Evolutionary conservation across 1,140 invertebrate genomes (phyloP).

Genomic region (Drosophila aff.): DNA sequence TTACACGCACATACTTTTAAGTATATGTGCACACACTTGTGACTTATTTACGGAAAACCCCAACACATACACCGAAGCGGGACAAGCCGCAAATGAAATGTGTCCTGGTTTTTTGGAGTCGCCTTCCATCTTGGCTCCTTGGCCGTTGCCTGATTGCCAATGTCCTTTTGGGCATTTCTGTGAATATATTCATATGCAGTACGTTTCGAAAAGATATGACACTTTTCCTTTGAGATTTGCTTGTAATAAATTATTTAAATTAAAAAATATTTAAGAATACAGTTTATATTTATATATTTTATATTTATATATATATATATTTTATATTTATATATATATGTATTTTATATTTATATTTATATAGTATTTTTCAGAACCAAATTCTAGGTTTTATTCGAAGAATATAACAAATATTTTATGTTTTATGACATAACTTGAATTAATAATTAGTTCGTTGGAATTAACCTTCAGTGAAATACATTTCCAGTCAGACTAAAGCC

Average conservation of each 20-base stretch:
- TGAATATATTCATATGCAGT: slow-evolving; percentile 19
- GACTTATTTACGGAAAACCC: slow-evolving; percentile 57
- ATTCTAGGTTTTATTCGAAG: neutral
- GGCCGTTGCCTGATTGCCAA: slow-evolving; percentile 31
- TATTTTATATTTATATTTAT: too few species aligned
- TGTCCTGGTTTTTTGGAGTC: slow-evolving; percentile 36
- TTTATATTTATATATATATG: too few species aligned
- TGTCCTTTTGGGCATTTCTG: slow-evolving; percentile 9
- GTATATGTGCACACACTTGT: slow-evolving; percentile 40
- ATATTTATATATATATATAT: too few species aligned
- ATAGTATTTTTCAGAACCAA: too few species aligned
- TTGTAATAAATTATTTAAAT: neutral
- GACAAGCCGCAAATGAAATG: slow-evolving; percentile 77
- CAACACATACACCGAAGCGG: slow-evolving; percentile 7
- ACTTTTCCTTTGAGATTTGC: neutral
- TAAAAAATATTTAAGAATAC: neutral
- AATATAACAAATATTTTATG: neutral
- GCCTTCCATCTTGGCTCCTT: slow-evolving; percentile 25
- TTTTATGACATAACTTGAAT: neutral
- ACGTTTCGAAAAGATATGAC: neutral
- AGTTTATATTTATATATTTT: too few species aligned
- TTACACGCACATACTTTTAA: slow-evolving; percentile 27
- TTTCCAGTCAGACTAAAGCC: too few species aligned
- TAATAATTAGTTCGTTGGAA: neutral
- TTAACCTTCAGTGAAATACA: neutral